Evolutionary conservation across 2,113 vertebrate species (phyloP), one percentile per base, ranked within the genome.

Genomic region (Glaucidium brasilianum): DNA sequence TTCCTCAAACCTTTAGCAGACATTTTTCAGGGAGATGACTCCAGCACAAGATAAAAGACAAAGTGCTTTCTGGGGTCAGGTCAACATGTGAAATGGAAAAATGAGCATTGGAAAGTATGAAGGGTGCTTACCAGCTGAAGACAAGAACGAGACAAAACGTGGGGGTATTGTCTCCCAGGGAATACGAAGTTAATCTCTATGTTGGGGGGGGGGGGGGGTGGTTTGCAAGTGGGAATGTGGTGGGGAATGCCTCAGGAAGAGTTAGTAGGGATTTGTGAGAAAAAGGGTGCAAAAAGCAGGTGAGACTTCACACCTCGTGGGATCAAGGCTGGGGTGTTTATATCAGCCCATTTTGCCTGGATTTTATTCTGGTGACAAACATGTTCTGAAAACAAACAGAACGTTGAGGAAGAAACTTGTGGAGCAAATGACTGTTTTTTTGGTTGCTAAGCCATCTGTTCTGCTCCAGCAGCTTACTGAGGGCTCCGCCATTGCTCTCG

Each of bases 401-500:
- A 93, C 71, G 34, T 92, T 45, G 76, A 92, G 78, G 90, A 94
- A 95, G 78, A 92, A 97, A 97, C 93, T 96, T 95, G 91, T 90
- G 73, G 94, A 94, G 91, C n/a, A 52, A 95, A 69, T 96, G 96
- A 94, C 93, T 96, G 95, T 78, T 96, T 96, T 97, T 96, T 96
- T 97, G 82, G 83, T 96, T 97, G 93, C 96, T 92, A 95, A 97
- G 92, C 97, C 97, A 97, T 97, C 97, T 97, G 97, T 95, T 96
- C 80, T 88, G 89, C 94, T 97, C 94, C 90, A 91, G 93, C 91
- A 93, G 90, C 81, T 96, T 80, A 11, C 74, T 4, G 63, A 96
- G 94, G 91, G 88, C 85, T 90, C 77, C 2, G 62, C 67, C 2
- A 8, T 49, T 25, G 5, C 73, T 94, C 86, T 43, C 25, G 2